Conservation (phyloP, 2,797 vertebrate species). For the Gorsachius magnificus region DNA sequence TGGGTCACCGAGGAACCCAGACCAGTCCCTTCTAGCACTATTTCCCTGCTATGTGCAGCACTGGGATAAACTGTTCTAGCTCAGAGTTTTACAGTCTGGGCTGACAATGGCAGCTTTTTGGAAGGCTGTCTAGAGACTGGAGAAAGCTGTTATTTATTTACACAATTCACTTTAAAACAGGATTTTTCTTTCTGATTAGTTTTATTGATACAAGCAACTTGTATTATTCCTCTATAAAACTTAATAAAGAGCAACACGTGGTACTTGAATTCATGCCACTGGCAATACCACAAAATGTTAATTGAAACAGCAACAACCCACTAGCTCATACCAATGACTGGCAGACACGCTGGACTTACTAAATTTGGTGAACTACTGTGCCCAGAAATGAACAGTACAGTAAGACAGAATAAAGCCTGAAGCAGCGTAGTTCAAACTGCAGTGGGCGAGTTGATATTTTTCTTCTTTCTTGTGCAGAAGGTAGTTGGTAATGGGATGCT, state of each 20-base stretch:
- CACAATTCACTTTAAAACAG: neutral
- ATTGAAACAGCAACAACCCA: neutral
- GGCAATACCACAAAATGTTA: neutral
- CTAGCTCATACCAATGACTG: neutral
- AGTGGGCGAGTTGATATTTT: neutral
- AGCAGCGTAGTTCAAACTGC: neutral
- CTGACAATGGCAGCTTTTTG: neutral
- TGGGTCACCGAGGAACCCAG: neutral
- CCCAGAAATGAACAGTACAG: neutral
- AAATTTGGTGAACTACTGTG: neutral
- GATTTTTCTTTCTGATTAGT: neutral
- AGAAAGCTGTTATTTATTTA: neutral
- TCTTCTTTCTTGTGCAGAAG: neutral
- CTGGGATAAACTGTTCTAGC: neutral
- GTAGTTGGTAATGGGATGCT: neutral
- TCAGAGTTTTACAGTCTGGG: neutral
- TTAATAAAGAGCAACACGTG: constrained; percentile 6
- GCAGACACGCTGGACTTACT: neutral
- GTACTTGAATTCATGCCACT: neutral
- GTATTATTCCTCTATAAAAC: neutral
- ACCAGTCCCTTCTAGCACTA: neutral
- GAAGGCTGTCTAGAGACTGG: neutral
- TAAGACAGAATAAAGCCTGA: neutral
- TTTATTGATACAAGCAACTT: neutral
- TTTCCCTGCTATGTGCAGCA: neutral